These are phyloP conservation scores for Sisyra nigra DNA, from an alignment of 2,888 invertebrate species.

Conservation along the genomic window DNA sequence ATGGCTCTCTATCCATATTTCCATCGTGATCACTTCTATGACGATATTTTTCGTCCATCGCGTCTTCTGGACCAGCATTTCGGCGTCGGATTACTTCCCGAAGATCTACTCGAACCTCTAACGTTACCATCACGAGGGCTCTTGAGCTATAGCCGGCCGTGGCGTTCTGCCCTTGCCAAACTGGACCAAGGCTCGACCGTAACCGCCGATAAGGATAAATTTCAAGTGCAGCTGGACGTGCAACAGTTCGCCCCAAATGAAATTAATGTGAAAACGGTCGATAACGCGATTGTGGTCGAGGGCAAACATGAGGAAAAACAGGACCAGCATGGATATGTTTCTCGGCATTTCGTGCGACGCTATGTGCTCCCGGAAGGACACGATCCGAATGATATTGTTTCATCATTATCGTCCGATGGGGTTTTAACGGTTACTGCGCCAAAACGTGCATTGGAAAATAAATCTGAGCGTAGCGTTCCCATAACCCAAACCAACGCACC, in stretches of 20 bases:
- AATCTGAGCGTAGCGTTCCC: no score
- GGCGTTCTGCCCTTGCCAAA: slow-evolving; percentile 31
- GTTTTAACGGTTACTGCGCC: slow-evolving; percentile 52
- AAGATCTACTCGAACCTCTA: slow-evolving; percentile 27
- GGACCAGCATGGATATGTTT: slow-evolving; percentile 58
- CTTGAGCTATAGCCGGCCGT: slow-evolving; percentile 27
- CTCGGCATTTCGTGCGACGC: slow-evolving; percentile 57
- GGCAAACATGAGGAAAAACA: slow-evolving; percentile 63
- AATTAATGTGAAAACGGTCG: slow-evolving; percentile 59
- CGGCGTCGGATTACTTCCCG: slow-evolving; percentile 32
- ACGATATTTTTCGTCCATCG: slow-evolving; percentile 24
- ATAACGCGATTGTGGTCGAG: slow-evolving; percentile 52
- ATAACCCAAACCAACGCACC: no score
- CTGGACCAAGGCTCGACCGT: slow-evolving; percentile 36
- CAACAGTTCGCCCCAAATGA: slow-evolving; percentile 66
- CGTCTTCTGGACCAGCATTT: slow-evolving; percentile 36
- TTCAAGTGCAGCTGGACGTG: slow-evolving; percentile 57
- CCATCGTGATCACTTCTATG: no score
- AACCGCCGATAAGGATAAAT: slow-evolving; percentile 44
- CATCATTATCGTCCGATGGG: slow-evolving; percentile 61
- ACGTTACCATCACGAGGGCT: slow-evolving; percentile 7
- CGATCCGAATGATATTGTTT: slow-evolving; percentile 52
- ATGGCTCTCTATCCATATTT: no score
- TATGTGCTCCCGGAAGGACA: slow-evolving; percentile 59
- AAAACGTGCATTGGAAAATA: slow-evolving; percentile 23